phyloP scores from a whole-genome alignment of 2,888 invertebrate species.

The Odontothrips loti region DNA sequence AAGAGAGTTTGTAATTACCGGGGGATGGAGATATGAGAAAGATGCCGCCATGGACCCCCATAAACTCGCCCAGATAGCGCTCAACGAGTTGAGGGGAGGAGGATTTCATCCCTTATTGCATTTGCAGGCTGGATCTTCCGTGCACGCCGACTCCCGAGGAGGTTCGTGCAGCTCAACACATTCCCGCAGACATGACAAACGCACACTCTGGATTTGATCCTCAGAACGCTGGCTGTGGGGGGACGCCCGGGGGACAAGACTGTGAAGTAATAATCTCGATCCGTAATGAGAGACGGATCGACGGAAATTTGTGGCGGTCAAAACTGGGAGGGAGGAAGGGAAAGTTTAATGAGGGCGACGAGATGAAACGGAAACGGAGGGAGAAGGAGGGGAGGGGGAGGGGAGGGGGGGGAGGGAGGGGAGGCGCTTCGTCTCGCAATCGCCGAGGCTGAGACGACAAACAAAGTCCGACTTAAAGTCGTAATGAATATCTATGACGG shows the following conservation, averaged over 20 bases:
- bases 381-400: not conserved
- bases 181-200: too few relatives aligned
- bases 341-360: not conserved
- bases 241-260: too few relatives aligned
- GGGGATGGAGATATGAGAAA: not conserved
- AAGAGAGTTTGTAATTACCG: not conserved
- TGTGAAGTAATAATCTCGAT: too few relatives aligned
- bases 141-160: too few relatives aligned
- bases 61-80: not conserved
- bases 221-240: too few relatives aligned
- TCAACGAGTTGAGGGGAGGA: too few relatives aligned
- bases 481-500: conserved; percentile 17
- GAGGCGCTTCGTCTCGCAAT: not conserved
- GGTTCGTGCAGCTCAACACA: too few relatives aligned
- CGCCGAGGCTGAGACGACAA: not conserved
- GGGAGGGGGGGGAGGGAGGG: not conserved
- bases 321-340: not conserved
- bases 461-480: conserved; percentile 22
- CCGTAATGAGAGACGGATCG: too few relatives aligned
- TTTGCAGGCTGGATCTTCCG: too few relatives aligned
- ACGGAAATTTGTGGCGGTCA: too few relatives aligned
- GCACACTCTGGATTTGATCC: too few relatives aligned
- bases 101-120: too few relatives aligned
- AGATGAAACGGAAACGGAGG: not conserved
- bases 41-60: not conserved